phyloP scores from a whole-genome alignment of 2,888 invertebrate genomes.

The Ennomos fuscantarius region DNA sequence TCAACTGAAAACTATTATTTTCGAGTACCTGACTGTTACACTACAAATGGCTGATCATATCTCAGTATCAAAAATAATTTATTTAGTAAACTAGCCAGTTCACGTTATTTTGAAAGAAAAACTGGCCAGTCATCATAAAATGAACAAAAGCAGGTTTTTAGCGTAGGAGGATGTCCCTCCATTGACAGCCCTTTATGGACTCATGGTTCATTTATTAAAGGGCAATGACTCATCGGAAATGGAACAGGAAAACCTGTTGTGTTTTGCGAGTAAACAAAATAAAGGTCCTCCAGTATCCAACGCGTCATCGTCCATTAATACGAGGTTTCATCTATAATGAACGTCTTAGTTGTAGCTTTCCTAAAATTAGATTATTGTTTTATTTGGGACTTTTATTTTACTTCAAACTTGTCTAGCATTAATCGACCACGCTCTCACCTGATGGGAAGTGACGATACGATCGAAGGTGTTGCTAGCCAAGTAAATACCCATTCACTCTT shows the following conservation, averaged over 20 bases:
- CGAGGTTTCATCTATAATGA: constrained; percentile 22
- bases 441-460: too few relatives aligned
- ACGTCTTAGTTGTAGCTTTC: neutral
- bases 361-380: too few relatives aligned
- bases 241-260: constrained; percentile 34
- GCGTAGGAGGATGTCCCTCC: constrained; percentile 28
- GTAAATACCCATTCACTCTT: too few relatives aligned
- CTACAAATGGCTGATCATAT: neutral
- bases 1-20: too few relatives aligned
- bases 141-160: constrained; percentile 29
- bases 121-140: constrained; percentile 30
- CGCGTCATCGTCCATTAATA: constrained; percentile 17
- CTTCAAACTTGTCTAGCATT: too few relatives aligned
- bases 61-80: too few relatives aligned
- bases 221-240: constrained; percentile 35
- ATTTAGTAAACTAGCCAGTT: too few relatives aligned
- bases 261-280: constrained; percentile 34
- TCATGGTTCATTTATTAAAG: constrained; percentile 38
- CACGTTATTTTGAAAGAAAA: constrained; percentile 4
- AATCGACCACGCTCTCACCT: too few relatives aligned
- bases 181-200: constrained; percentile 40
- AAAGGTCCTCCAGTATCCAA: constrained; percentile 19
- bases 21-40: too few relatives aligned
- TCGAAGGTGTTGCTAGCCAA: too few relatives aligned
- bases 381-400: too few relatives aligned